Evolutionary conservation across 1,140 invertebrate species (phyloP).

Genomic region (Sesamia nonagrioides): DNA sequence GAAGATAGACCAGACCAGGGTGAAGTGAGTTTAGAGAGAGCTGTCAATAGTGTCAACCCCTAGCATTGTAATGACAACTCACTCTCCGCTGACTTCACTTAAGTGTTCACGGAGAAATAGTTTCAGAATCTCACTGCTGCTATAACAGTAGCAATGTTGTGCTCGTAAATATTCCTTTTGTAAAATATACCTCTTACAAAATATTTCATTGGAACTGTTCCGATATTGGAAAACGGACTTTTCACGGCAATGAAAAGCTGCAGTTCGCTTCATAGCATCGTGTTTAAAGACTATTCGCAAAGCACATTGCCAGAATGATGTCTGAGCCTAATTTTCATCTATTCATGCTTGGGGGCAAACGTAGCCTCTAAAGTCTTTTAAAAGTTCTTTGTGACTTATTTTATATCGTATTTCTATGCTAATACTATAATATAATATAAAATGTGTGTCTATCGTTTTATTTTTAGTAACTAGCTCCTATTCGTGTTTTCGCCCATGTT

Average conservation of each 20-base stretch:
- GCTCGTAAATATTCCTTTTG: not conserved
- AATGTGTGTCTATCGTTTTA: no score
- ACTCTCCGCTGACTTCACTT: no score
- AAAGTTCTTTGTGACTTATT: not conserved
- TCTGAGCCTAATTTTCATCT: conserved; percentile 22
- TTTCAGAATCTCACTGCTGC: no score
- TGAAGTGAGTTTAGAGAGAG: no score
- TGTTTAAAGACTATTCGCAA: conserved; percentile 3
- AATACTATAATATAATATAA: no score
- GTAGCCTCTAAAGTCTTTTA: not conserved
- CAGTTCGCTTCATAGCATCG: not conserved
- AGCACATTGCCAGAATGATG: conserved; percentile 7
- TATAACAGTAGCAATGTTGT: not conserved
- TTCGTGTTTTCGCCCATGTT: no score
- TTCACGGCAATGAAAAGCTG: not conserved
- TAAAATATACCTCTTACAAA: not conserved
- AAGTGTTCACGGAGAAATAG: no score
- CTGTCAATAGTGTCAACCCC: no score
- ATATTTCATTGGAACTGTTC: not conserved
- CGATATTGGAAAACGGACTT: not conserved
- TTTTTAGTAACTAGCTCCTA: no score
- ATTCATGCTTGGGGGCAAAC: conserved; percentile 1
- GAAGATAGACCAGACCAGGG: no score
- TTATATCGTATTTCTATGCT: not conserved
- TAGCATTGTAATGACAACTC: no score